phyloP scores from a whole-genome alignment of 2,888 invertebrate species.

The Cerastoderma edule region DNA sequence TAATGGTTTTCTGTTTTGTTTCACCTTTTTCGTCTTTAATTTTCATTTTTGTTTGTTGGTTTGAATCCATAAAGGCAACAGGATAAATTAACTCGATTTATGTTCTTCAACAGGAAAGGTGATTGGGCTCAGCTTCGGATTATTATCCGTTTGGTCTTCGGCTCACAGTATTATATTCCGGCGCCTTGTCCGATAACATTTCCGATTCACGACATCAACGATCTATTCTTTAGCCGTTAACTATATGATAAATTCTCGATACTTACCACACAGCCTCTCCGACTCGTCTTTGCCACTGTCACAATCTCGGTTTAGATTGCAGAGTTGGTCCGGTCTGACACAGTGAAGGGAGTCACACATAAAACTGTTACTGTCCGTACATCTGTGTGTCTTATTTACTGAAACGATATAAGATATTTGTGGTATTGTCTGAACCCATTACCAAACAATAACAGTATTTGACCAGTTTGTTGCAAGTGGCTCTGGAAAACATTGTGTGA shows the following conservation, averaged over 20 bases:
- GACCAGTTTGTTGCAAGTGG: not conserved
- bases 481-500: not conserved
- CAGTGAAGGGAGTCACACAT: constrained; percentile 34
- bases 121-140: too few species aligned
- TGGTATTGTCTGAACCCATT: not conserved
- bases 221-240: too few species aligned
- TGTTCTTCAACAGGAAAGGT: too few species aligned
- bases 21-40: too few species aligned
- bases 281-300: constrained; percentile 38
- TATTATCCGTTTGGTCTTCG: too few species aligned
- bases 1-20: too few species aligned
- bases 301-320: constrained; percentile 42
- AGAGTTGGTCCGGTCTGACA: constrained; percentile 30
- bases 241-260: not conserved
- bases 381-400: constrained; percentile 17
- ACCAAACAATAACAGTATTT: not conserved
- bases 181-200: too few species aligned
- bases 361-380: constrained; percentile 3
- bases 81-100: too few species aligned
- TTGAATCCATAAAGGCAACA: too few species aligned
- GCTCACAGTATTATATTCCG: too few species aligned
- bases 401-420: not conserved
- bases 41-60: too few species aligned
- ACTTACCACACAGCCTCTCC: constrained; percentile 33
- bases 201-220: too few species aligned